phyloP scores from a whole-genome alignment of 2,797 vertebrate genomes.

The Pseudotriccus pelzelni region DNA sequence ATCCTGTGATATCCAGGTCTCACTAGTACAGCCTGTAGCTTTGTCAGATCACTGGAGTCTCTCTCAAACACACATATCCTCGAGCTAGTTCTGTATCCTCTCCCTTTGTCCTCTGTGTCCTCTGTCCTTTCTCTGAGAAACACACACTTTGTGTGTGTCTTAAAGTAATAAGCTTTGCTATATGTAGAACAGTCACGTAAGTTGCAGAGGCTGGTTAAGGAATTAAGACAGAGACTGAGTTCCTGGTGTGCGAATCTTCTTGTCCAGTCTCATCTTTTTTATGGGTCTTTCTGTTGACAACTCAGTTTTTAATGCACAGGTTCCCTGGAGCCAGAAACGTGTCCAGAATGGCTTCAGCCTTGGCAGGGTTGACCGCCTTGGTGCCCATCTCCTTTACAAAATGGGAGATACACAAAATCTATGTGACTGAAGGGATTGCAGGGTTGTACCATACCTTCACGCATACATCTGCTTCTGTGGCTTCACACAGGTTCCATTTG shows the following conservation, averaged over 20 bases:
- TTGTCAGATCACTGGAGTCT: not conserved
- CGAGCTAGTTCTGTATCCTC: not conserved
- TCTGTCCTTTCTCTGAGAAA: not conserved
- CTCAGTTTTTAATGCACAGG: not conserved
- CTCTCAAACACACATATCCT: not conserved
- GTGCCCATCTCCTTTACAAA: not conserved
- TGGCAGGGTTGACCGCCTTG: not conserved
- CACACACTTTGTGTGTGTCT: not conserved
- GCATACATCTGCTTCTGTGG: rapidly evolving
- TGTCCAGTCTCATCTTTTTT: not conserved
- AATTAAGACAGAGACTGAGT: not conserved
- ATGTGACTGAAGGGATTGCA: not conserved
- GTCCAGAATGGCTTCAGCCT: not conserved
- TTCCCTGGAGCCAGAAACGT: not conserved
- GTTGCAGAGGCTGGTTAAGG: not conserved
- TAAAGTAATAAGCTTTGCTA: not conserved
- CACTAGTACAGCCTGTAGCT: not conserved
- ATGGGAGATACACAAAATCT: not conserved
- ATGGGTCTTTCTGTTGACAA: not conserved
- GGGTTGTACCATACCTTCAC: not conserved
- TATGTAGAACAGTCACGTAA: not conserved
- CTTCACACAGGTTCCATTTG: not conserved
- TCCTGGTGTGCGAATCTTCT: not conserved
- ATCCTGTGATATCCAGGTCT: not conserved
- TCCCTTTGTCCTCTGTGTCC: not conserved